Base-by-base conservation (phyloP, 2,113 vertebrate genomes). In the Oryzias melastigma region DNA sequence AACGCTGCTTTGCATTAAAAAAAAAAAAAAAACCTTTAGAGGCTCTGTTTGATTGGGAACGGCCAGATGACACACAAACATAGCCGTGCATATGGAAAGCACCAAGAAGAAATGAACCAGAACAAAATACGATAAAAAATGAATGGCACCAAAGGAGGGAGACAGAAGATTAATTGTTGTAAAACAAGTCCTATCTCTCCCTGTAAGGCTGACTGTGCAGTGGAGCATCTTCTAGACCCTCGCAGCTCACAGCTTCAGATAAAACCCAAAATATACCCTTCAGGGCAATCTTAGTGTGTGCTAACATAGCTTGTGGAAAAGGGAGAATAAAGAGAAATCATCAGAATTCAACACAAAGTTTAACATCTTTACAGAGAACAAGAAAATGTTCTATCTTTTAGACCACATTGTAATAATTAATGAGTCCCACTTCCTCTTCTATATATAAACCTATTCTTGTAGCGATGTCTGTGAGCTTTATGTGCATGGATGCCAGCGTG, bases 371-470 rank as follows among this genome's bases (percentile, higher is more conserved):
- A 54, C 52, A 68, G 62, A 79, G 66, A 75, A 40, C 57, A 69
- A 52, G 71, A 81, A 27, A 68, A 70, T 50, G 79, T 73, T 62
- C 64, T 61, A 70, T 78, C 68, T 62, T 65, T 78, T 80, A 76
- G 85, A 86, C 48, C 76, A 71, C 80, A 82, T 87, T 87, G 82
- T 73, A 83, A 89, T 83, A 84, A 86, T 86, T 84, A 88, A 88
- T 79, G 84, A 89, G 81, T 29, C 77, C 35, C 52, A 84, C 78
- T 80, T 69, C 67, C 58, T 69, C 75, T 77, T 58, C 55, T 43
- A 61, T 84, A 83, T 72, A 84, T 84, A 88, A 89, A 85, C 66
- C 82, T 78, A 68, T 78, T 73, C 76, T 81, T 77, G 70, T 71
- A 73, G 70, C 81, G 70, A 84, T 65, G 76, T 77, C 68, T 69